Evolutionary conservation across 2,888 invertebrate genomes (phyloP).

Genomic region (Silvanus unidentatus): DNA sequence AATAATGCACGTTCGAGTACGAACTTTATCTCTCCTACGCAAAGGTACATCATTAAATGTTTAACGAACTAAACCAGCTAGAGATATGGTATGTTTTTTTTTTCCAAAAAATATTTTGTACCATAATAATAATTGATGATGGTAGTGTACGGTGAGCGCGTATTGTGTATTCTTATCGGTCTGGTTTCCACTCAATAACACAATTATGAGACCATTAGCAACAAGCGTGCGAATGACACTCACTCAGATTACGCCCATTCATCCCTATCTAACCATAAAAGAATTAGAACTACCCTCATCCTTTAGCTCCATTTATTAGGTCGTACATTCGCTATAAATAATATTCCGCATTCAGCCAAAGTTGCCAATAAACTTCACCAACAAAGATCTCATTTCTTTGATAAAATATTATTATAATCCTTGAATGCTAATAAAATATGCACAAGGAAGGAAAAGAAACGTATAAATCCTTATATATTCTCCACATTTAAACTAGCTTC

Average conservation of each 20-base stretch:
- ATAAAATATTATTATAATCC: no score
- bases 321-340: no score
- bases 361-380: no score
- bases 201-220: constrained; percentile 41
- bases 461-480: no score
- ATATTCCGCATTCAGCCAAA: no score
- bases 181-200: constrained; percentile 45
- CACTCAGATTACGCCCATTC: constrained; percentile 24
- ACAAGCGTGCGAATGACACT: constrained; percentile 31
- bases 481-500: no score
- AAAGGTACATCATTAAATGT: constrained; percentile 12
- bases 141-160: constrained; percentile 8
- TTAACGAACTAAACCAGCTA: constrained; percentile 23
- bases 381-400: no score
- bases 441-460: no score
- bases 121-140: constrained; percentile 25
- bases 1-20: constrained; percentile 7
- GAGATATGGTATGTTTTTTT: constrained; percentile 19
- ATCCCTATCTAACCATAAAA: constrained; percentile 19
- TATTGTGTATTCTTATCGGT: constrained; percentile 39
- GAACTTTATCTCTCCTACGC: constrained; percentile 2
- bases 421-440: no score
- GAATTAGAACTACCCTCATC: constrained; percentile 13
- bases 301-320: not conserved
- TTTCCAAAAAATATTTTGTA: constrained; percentile 19